A percentile compares a stretch with the other conserved stretches of the same genome.
Conservation (phyloP, 1,140 invertebrate species). For the Lasaia peninsularis region DNA sequence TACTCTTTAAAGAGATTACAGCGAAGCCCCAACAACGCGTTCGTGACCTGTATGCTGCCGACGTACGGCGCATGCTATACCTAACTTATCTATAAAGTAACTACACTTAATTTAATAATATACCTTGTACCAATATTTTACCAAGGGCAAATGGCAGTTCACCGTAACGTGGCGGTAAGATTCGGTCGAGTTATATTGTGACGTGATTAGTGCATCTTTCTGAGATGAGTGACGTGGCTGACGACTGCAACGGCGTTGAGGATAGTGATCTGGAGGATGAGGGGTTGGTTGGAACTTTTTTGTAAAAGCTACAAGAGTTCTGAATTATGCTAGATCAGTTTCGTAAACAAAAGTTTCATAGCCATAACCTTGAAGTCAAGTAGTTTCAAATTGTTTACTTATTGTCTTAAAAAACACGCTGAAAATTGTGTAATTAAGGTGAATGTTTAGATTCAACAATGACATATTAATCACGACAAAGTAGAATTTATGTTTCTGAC, state of each 20-base stretch:
- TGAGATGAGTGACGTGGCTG: conserved; percentile 57
- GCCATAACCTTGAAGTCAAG: no score
- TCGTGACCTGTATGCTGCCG: conserved; percentile 65
- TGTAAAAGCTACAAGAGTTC: background rate
- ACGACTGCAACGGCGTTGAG: conserved; percentile 58
- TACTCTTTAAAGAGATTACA: conserved; percentile 70
- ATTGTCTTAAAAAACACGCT: no score
- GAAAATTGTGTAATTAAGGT: no score
- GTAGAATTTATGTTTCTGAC: no score
- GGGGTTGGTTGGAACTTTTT: conserved; percentile 41
- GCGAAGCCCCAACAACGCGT: conserved; percentile 66
- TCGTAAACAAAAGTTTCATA: no score
- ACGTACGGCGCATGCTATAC: conserved; percentile 68
- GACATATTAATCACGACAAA: no score
- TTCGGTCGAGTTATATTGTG: conserved; percentile 36
- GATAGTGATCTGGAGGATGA: conserved; percentile 51
- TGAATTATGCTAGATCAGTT: no score
- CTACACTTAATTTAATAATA: conserved; percentile 77
- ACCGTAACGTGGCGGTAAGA: conserved; percentile 38
- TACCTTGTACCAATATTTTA: conserved; percentile 69
- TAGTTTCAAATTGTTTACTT: no score
- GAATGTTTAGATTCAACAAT: no score
- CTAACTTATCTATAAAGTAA: conserved; percentile 57
- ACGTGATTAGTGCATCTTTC: conserved; percentile 18
- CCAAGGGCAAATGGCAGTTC: conserved; percentile 68